Percentiles rank a stretch among this genome's conserved stretches.
Conservation (phyloP, 2,797 vertebrate genomes). For the Sebastes iracundus region DNA sequence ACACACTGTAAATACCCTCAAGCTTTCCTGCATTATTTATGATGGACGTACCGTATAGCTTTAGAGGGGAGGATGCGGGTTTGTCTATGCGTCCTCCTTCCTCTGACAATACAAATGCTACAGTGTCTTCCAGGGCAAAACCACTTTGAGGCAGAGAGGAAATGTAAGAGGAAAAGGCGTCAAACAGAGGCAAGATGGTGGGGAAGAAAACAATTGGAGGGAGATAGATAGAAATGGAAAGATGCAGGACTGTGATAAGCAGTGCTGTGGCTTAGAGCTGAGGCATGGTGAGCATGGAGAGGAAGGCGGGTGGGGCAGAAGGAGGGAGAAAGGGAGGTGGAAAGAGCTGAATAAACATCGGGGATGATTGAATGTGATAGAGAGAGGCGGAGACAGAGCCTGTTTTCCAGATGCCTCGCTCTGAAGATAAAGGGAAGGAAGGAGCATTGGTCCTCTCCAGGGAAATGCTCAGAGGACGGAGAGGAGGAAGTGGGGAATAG, state of each 20-base stretch:
- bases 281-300: slow-evolving; percentile 2
- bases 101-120: slow-evolving; percentile 5
- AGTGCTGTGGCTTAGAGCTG: slow-evolving; percentile 24
- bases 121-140: slow-evolving; percentile 16
- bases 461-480: slow-evolving; percentile 56
- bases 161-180: slow-evolving; percentile 23
- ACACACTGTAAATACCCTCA: background rate
- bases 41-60: background rate
- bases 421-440: slow-evolving; percentile 65
- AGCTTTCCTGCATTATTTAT: background rate
- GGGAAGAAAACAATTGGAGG: slow-evolving; percentile 34
- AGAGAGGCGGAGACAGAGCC: slow-evolving; percentile 63
- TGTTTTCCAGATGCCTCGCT: slow-evolving; percentile 72
- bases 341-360: slow-evolving; percentile 66
- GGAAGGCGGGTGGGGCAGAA: slow-evolving; percentile 21
- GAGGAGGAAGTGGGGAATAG: slow-evolving; percentile 44
- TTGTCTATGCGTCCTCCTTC: background rate
- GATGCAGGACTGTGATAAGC: slow-evolving; percentile 49
- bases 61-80: background rate
- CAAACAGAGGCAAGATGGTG: slow-evolving; percentile 21
- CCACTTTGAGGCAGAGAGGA: slow-evolving; percentile 16
- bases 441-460: slow-evolving; percentile 47
- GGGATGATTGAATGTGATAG: slow-evolving; percentile 70
- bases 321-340: slow-evolving; percentile 28
- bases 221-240: slow-evolving; percentile 44